Percentiles rank a stretch among this genome's conserved stretches.
phyloP scores from a whole-genome alignment of 2,113 vertebrate species.

The Microcebus ravelobensis region DNA sequence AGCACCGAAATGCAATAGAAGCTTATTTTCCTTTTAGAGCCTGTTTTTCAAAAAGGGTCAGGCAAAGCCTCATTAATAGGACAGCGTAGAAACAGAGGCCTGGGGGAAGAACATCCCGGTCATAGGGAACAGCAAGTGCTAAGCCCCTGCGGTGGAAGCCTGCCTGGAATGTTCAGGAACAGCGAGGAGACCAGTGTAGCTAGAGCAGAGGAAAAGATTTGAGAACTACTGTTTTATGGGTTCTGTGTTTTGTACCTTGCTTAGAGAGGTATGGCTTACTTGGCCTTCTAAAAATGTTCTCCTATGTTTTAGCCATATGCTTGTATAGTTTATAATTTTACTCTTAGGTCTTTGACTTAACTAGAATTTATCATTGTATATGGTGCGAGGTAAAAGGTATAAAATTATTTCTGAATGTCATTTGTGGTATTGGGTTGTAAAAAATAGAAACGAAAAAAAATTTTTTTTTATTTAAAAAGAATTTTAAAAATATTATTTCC shows the following conservation, averaged over 20 bases:
- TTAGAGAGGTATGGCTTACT: neutral
- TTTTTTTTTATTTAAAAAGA: too few relatives aligned
- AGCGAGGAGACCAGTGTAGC: neutral
- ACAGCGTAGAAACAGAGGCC: neutral
- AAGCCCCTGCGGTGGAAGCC: neutral
- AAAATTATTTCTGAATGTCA: neutral
- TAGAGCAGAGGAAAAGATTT: neutral
- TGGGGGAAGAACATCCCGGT: neutral
- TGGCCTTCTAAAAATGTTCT: neutral
- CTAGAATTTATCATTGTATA: neutral
- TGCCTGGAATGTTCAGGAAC: neutral
- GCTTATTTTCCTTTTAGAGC: neutral
- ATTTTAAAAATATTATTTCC: neutral
- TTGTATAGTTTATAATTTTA: neutral
- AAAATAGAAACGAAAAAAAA: too few relatives aligned
- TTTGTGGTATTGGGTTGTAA: too few relatives aligned
- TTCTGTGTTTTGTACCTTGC: neutral
- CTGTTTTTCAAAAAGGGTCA: neutral
- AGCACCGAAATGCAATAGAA: neutral
- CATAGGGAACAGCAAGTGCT: neutral
- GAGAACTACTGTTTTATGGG: neutral
- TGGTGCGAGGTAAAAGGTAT: neutral
- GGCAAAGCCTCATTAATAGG: neutral
- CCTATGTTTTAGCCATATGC: neutral
- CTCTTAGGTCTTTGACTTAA: neutral